phyloP scores from a whole-genome alignment of 2,797 vertebrate species.

The Neopelma chrysocephalum region DNA sequence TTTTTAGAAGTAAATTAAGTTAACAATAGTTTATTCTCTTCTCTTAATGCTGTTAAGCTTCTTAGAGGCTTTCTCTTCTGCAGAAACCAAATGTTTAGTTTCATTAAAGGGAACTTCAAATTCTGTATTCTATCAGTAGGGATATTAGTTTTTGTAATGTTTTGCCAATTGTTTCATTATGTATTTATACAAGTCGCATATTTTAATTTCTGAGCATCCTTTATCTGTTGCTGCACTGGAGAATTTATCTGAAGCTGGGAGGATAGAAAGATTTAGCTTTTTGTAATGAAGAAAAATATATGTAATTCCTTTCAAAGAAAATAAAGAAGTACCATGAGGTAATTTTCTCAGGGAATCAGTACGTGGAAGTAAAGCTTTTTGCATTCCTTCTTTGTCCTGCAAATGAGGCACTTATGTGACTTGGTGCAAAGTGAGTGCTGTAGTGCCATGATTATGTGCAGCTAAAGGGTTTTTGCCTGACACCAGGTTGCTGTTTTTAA shows the following conservation, averaged over 20 bases:
- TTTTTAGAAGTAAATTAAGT: constrained; percentile 30
- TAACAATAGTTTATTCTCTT: constrained; percentile 39
- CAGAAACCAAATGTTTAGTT: constrained; percentile 24
- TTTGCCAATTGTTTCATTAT: constrained; percentile 49
- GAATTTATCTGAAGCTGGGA: constrained; percentile 11
- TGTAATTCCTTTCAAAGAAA: constrained; percentile 31
- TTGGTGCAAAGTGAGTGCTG: neutral
- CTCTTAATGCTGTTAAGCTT: constrained; percentile 35
- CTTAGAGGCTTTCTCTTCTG: constrained; percentile 1
- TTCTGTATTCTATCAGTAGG: neutral
- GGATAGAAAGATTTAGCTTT: constrained; percentile 13
- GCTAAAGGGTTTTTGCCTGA: neutral
- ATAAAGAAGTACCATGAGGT: neutral
- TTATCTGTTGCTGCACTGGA: neutral
- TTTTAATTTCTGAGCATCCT: constrained; percentile 47
- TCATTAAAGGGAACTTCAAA: neutral
- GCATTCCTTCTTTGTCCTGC: neutral
- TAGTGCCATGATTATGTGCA: neutral
- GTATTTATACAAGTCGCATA: constrained; percentile 28
- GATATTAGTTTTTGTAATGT: constrained; percentile 23
- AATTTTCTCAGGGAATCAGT: neutral
- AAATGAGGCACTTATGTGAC: neutral
- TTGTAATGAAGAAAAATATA: constrained; percentile 21
- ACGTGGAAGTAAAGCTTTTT: neutral
- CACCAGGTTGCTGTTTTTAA: neutral